Evolutionary conservation across 2,113 vertebrate species (phyloP).

Genomic region (Maccullochella peelii): DNA sequence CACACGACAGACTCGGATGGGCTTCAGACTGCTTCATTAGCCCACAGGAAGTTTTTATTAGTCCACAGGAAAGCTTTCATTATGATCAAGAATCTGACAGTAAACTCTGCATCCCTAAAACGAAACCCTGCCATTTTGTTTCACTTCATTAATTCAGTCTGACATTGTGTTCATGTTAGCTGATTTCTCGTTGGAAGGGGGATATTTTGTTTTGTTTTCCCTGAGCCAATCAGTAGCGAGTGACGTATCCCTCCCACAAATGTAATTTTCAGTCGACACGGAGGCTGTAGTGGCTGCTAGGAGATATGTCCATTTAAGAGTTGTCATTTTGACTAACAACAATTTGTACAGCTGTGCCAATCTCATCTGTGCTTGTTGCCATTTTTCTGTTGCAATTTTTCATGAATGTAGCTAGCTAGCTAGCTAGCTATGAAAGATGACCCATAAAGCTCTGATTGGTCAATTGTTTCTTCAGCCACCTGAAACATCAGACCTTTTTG

Average conservation of each 20-base stretch:
- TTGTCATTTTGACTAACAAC: not conserved
- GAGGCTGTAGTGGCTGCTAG: too few species aligned
- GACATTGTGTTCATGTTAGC: not conserved
- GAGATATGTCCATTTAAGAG: too few species aligned
- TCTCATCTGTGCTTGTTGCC: not conserved
- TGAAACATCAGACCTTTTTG: too few species aligned
- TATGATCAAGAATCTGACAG: not conserved
- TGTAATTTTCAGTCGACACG: too few species aligned
- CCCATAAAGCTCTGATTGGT: conserved; percentile 12
- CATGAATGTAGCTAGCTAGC: too few species aligned
- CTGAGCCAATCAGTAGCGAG: not conserved
- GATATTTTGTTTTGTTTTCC: not conserved
- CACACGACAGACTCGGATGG: conserved; percentile 10
- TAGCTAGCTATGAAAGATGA: not conserved
- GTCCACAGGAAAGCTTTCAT: conserved; percentile 9
- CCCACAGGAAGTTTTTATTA: conserved; percentile 11
- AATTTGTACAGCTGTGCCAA: not conserved
- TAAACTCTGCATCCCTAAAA: not conserved
- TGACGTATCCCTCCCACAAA: too few species aligned
- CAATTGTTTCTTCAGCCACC: not conserved
- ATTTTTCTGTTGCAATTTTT: too few species aligned
- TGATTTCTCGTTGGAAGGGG: not conserved
- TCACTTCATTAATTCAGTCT: not conserved
- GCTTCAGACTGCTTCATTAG: conserved; percentile 40
- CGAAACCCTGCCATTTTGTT: not conserved